Conservation (phyloP, 1,140 invertebrate genomes). For the Pseudachorutes palmiensis region DNA sequence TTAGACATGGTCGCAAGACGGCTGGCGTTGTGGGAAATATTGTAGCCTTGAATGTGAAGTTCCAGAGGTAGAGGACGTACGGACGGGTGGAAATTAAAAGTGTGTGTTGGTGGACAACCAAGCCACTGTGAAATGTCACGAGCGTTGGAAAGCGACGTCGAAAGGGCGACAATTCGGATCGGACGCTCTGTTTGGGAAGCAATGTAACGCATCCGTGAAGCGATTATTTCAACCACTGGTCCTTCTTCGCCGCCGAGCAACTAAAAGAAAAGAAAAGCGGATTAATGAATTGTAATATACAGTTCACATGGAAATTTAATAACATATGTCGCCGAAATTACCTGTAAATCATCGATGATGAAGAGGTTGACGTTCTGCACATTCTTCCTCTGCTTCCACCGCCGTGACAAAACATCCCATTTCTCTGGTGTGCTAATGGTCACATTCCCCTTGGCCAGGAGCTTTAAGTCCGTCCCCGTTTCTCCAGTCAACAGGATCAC, state of each 20-base stretch:
- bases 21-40: constrained; percentile 93
- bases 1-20: constrained; percentile 94
- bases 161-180: constrained; percentile 91
- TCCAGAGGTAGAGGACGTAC: constrained; percentile 91
- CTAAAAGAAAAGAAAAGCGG: constrained; percentile 30
- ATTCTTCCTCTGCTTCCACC: constrained; percentile 98
- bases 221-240: constrained; percentile 93
- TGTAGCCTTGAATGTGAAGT: constrained; percentile 90
- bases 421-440: constrained; percentile 95
- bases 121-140: constrained; percentile 95
- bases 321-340: no score
- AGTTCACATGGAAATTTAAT: background rate
- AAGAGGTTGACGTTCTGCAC: constrained; percentile 96
- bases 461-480: constrained; percentile 91
- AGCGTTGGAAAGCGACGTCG: constrained; percentile 88
- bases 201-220: constrained; percentile 95
- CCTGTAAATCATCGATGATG: constrained; percentile 94
- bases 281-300: constrained; percentile 5
- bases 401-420: constrained; percentile 94
- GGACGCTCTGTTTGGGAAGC: constrained; percentile 88
- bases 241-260: constrained; percentile 78
- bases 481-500: constrained; percentile 94
- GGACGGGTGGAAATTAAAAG: constrained; percentile 98
- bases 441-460: constrained; percentile 80
- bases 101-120: constrained; percentile 80